phyloP scores from a whole-genome alignment of 2,888 invertebrate genomes.

The Eubasilissa splendida region DNA sequence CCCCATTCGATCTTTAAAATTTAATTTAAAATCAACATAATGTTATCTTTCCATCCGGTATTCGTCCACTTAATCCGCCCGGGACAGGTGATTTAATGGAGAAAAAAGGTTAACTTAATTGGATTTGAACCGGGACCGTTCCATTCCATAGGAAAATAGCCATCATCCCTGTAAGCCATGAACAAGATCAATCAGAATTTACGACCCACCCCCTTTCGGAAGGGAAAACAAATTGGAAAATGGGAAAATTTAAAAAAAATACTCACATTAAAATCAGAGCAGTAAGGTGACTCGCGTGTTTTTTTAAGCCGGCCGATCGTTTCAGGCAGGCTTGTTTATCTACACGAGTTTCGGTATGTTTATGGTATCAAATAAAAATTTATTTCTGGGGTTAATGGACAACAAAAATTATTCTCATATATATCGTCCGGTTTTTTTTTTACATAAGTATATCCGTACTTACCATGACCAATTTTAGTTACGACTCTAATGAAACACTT shows the following conservation, averaged over 20 bases:
- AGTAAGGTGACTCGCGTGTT: not conserved
- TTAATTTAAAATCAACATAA: not conserved
- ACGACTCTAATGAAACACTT: too few species aligned
- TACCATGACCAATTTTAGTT: too few species aligned
- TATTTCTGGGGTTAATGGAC: too few species aligned
- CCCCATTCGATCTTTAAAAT: not conserved
- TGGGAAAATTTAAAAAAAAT: not conserved
- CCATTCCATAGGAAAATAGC: not conserved
- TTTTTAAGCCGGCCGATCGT: not conserved
- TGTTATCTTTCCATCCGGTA: not conserved
- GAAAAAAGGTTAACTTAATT: conserved; percentile 1
- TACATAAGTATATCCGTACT: too few species aligned
- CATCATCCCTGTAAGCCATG: not conserved
- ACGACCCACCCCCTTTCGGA: not conserved
- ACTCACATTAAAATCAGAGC: conserved; percentile 13
- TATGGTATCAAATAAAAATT: not conserved
- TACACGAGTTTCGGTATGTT: not conserved
- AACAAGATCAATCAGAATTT: conserved; percentile 1
- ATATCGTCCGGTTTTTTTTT: too few species aligned
- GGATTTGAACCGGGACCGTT: not conserved
- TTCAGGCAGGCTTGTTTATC: not conserved
- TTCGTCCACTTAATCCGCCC: not conserved
- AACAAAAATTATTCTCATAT: too few species aligned
- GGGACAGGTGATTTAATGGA: not conserved
- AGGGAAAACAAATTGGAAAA: not conserved